Conservation (phyloP, 1,140 invertebrate species). For the Melitaea cinxia region DNA sequence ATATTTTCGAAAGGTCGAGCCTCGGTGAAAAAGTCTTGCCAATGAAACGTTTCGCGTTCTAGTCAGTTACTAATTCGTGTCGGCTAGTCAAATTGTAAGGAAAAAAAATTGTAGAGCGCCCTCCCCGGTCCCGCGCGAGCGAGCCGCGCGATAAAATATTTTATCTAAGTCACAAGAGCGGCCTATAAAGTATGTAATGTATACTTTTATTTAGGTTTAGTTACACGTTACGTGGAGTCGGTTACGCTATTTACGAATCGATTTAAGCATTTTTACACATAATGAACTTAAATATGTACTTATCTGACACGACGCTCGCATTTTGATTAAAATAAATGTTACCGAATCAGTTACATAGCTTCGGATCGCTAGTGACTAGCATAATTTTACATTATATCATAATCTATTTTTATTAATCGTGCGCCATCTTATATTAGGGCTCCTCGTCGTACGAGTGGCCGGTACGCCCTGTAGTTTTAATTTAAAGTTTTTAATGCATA, state of each 20-base stretch:
- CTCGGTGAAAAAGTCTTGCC: slow-evolving; percentile 65
- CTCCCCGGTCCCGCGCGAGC: slow-evolving; percentile 28
- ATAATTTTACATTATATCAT: slow-evolving; percentile 65
- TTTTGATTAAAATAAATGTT: slow-evolving; percentile 66
- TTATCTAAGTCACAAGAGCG: slow-evolving; percentile 74
- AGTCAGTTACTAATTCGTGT: slow-evolving; percentile 77
- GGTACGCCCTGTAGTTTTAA: slow-evolving; percentile 47
- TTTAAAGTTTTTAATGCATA: slow-evolving; percentile 54
- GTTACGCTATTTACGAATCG: slow-evolving; percentile 60
- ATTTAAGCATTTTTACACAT: slow-evolving; percentile 67
- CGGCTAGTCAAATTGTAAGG: slow-evolving; percentile 72
- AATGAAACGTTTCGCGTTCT: slow-evolving; percentile 75
- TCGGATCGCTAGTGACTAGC: slow-evolving; percentile 74
- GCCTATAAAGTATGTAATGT: slow-evolving; percentile 67
- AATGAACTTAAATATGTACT: slow-evolving; percentile 55
- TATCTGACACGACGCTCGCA: slow-evolving; percentile 43
- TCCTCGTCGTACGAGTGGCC: slow-evolving; percentile 47
- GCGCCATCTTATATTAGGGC: slow-evolving; percentile 57
- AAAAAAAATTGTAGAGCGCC: slow-evolving; percentile 12
- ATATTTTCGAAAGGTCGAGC: slow-evolving; percentile 31
- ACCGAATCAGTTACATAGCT: slow-evolving; percentile 73
- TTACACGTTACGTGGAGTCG: slow-evolving; percentile 48
- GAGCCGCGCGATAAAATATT: slow-evolving; percentile 31
- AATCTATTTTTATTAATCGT: slow-evolving; percentile 60
- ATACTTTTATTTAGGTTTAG: slow-evolving; percentile 64